phyloP scores from a whole-genome alignment of 2,797 vertebrate species.

The Lacerta viridis region DNA sequence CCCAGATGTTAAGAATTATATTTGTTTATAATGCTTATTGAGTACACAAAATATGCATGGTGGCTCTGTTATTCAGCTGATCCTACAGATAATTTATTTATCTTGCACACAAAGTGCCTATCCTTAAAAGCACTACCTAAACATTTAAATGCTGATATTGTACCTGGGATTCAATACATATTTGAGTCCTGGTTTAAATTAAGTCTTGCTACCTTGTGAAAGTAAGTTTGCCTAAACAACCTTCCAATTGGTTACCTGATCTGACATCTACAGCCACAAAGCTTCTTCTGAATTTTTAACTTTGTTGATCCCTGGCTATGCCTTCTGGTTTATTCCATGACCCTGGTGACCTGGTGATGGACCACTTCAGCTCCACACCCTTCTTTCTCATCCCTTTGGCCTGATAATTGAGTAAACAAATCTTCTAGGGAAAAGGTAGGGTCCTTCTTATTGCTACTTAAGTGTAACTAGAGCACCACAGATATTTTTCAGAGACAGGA shows the following conservation, averaged over 20 bases:
- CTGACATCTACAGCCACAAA: neutral
- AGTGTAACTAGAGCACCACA: neutral
- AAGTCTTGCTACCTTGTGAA: slow-evolving; percentile 1
- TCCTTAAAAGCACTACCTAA: neutral
- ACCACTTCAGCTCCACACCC: neutral
- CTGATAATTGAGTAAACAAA: slow-evolving; percentile 25
- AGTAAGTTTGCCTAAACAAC: neutral
- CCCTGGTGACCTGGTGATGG: neutral
- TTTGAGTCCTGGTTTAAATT: slow-evolving; percentile 8
- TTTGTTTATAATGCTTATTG: neutral
- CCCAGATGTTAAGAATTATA: too few species aligned
- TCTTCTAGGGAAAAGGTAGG: neutral
- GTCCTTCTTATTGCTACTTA: neutral
- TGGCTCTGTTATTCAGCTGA: neutral
- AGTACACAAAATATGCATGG: neutral
- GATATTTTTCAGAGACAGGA: slow-evolving; percentile 23
- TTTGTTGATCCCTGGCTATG: neutral
- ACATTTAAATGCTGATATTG: neutral
- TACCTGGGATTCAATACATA: neutral
- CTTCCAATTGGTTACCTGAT: neutral
- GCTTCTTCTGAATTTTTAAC: neutral
- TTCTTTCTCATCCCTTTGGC: neutral
- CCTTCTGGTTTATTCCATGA: neutral
- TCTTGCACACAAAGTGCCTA: neutral
- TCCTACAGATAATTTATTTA: too few species aligned